Conservation (phyloP, 2,888 invertebrate genomes). For the Euzophera pinguis region DNA sequence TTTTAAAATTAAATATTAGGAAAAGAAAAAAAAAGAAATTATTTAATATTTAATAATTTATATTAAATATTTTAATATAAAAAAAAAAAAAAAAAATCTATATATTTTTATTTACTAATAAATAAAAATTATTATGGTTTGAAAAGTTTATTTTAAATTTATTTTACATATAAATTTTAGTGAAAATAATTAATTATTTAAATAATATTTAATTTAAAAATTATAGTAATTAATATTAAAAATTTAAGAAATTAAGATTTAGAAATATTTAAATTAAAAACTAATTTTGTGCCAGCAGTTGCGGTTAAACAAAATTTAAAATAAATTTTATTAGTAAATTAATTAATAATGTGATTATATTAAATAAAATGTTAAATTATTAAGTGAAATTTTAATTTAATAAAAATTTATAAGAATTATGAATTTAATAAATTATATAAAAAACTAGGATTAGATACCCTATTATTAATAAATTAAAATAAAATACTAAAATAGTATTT, state of each 20-base stretch:
- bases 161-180: neutral
- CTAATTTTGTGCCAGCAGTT: conserved; percentile 85
- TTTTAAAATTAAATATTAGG: conserved; percentile 23
- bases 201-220: neutral
- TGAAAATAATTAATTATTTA: neutral
- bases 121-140: conserved; percentile 73
- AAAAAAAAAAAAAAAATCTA: conserved; percentile 60
- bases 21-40: conserved; percentile 20
- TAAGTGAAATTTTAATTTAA: conserved; percentile 81
- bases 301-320: conserved; percentile 83
- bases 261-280: conserved; percentile 79
- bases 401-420: conserved; percentile 51
- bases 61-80: conserved; percentile 28
- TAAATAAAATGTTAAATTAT: conserved; percentile 59
- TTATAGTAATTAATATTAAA: neutral
- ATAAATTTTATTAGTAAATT: conserved; percentile 55
- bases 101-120: conserved; percentile 30
- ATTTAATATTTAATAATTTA: conserved; percentile 25
- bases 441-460: conserved; percentile 86
- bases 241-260: conserved; percentile 65
- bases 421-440: conserved; percentile 61
- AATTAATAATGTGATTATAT: neutral
- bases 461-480: conserved; percentile 81
- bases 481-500: conserved; percentile 77
- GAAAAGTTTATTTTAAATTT: conserved; percentile 11